A percentile compares a stretch with the other conserved stretches of the same genome.
Evolutionary conservation across 2,888 invertebrate species (phyloP).

Genomic region (Scelioninae gen. 1): DNA sequence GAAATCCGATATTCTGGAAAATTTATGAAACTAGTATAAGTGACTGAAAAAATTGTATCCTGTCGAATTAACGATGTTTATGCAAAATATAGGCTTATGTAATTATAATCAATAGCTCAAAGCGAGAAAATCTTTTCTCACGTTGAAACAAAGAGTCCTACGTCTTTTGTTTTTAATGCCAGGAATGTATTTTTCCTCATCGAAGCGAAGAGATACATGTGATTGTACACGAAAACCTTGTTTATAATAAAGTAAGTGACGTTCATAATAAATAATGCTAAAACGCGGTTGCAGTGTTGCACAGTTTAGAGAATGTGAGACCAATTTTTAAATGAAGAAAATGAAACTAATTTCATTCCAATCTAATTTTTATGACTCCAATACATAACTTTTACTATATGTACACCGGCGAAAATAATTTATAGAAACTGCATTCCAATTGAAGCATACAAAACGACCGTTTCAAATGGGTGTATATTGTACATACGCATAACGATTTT

Average conservation of each 20-base stretch:
- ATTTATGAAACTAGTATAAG: no score
- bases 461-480: slow-evolving; percentile 33
- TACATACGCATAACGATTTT: slow-evolving; percentile 22
- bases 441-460: slow-evolving; percentile 13
- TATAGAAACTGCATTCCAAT: slow-evolving; percentile 40
- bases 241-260: not conserved
- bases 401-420: slow-evolving; percentile 25
- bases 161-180: slow-evolving; percentile 41
- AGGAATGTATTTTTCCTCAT: slow-evolving; percentile 27
- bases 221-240: slow-evolving; percentile 10
- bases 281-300: slow-evolving; percentile 2
- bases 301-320: not conserved
- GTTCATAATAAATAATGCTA: slow-evolving; percentile 8
- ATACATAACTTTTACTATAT: slow-evolving; percentile 44
- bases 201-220: slow-evolving; percentile 9
- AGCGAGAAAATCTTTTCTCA: slow-evolving; percentile 51
- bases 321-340: slow-evolving; percentile 10
- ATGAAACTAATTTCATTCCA: slow-evolving; percentile 28
- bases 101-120: slow-evolving; percentile 42
- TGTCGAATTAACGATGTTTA: slow-evolving; percentile 32
- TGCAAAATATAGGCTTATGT: slow-evolving; percentile 43
- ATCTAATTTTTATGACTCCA: slow-evolving; percentile 37
- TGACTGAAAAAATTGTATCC: slow-evolving; percentile 12
- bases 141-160: slow-evolving; percentile 44
- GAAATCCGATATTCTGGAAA: no score